Evolutionary conservation across 2,888 invertebrate species (phyloP).

Genomic region (Xestia xanthographa): DNA sequence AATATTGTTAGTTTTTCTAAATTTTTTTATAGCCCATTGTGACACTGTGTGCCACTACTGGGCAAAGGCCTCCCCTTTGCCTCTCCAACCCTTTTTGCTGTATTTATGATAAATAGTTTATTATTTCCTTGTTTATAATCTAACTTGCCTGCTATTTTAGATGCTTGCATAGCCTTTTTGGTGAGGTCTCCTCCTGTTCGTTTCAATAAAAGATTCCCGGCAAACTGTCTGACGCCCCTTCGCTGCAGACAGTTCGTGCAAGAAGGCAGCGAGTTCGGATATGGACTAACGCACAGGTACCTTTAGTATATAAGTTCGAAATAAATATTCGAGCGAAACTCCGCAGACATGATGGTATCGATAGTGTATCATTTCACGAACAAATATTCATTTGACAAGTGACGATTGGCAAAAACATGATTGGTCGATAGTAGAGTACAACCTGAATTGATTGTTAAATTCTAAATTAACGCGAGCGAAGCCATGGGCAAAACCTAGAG

Average conservation of each 20-base stretch:
- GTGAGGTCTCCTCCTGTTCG: slow-evolving; percentile 53
- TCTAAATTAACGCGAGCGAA: no score
- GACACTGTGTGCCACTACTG: no score
- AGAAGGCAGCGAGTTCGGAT: slow-evolving; percentile 74
- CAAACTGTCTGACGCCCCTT: slow-evolving; percentile 64
- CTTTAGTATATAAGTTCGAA: background rate
- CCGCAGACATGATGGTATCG: background rate
- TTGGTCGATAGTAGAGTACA: background rate
- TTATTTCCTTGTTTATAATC: background rate
- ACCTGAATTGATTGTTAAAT: no score
- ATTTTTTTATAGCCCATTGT: no score
- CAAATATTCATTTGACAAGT: background rate
- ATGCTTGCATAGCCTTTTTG: slow-evolving; percentile 70
- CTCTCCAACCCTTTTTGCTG: no score
- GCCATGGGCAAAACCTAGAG: no score
- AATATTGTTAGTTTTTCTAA: no score
- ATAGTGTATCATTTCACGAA: background rate
- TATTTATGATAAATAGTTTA: background rate
- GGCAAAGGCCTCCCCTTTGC: no score
- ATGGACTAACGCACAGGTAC: slow-evolving; percentile 78
- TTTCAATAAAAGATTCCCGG: slow-evolving; percentile 6
- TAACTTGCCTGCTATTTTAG: slow-evolving; percentile 28
- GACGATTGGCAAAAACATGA: background rate
- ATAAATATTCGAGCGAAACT: background rate
- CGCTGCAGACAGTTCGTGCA: slow-evolving; percentile 68